Evolutionary conservation across 1,140 invertebrate genomes (phyloP), one percentile per base, ranked within the genome.

Genomic region (Cyclargus thomasi): DNA sequence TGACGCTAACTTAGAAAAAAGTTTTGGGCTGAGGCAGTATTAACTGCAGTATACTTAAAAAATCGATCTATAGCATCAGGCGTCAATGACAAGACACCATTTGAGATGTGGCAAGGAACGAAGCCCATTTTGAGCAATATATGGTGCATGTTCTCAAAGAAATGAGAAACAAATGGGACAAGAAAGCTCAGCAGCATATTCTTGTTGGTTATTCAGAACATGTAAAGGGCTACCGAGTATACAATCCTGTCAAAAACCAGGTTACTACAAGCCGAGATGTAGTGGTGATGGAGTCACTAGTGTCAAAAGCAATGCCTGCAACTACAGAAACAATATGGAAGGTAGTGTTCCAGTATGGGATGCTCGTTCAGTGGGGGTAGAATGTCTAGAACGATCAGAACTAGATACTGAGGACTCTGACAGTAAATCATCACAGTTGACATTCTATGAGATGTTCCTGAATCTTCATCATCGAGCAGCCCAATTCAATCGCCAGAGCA

Each of bases 21-120:
- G 47, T 67, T 71, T 22, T 68, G 63, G 57, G 64, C 55, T 7
- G 70, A 71, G 22, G 63, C 68, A 2, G 53, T 29, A n/a, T 62
- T 17, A n/a, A 67, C 70, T 14, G 67, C 64, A 14, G 67, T 71
- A 11, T 71, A 70, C 21, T 64, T 62, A 16, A 55, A 67, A 53
- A 70, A 73, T 55, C 20, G 63, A n/a, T 67, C 64, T 10, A 67
- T 73, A 53, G 66, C 70, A 62, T 69, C 70, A 35, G 67, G 59
- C 23, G 22, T 71, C 39, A 2, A 29, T 65, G 39, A 68, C 21
- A 71, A 63, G 23, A 71, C 70, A 14, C 70, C 67, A 16, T 68
- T 66, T 68, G 67, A 71, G 23, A 16, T 68, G 36, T 71, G 67
- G 67, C 20, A 65, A 36, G 59, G 59, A 6, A 65, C 20, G 22